phyloP scores from a whole-genome alignment of 2,888 invertebrate species.

The Ophonus ardosiacus region DNA sequence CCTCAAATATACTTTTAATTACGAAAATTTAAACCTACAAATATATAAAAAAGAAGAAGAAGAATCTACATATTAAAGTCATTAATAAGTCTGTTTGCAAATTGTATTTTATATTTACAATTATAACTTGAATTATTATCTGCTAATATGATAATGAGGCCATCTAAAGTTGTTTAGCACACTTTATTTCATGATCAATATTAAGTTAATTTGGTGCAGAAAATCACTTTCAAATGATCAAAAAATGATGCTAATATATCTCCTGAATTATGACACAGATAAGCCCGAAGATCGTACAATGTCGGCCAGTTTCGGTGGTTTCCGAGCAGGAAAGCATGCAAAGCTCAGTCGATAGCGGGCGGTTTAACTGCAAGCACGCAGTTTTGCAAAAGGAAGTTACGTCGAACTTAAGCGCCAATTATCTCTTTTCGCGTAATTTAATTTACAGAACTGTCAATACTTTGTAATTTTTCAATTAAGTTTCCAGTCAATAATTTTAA shows the following conservation, averaged over 20 bases:
- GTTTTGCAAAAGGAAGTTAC: slow-evolving; percentile 19
- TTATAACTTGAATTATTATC: background rate
- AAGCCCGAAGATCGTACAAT: slow-evolving; percentile 50
- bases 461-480: slow-evolving; percentile 24
- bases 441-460: slow-evolving; percentile 34
- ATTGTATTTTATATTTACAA: too few relatives aligned
- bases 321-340: slow-evolving; percentile 43
- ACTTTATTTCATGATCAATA: background rate
- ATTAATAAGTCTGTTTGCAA: too few relatives aligned
- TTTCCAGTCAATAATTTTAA: background rate
- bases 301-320: slow-evolving; percentile 52
- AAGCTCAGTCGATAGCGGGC: slow-evolving; percentile 57
- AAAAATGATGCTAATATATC: slow-evolving; percentile 53
- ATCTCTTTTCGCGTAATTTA: slow-evolving; percentile 49
- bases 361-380: slow-evolving; percentile 49
- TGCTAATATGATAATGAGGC: background rate
- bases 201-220: slow-evolving; percentile 18
- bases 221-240: slow-evolving; percentile 52
- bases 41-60: too few relatives aligned
- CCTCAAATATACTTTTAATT: too few relatives aligned
- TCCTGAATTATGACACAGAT: slow-evolving; percentile 58
- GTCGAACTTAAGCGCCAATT: slow-evolving; percentile 33
- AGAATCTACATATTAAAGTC: too few relatives aligned
- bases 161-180: background rate
- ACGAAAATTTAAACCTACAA: too few relatives aligned